These are phyloP conservation scores for Chrysomallon squamiferum DNA, from an alignment of 1,140 invertebrate genomes.

Conservation along the genomic window DNA sequence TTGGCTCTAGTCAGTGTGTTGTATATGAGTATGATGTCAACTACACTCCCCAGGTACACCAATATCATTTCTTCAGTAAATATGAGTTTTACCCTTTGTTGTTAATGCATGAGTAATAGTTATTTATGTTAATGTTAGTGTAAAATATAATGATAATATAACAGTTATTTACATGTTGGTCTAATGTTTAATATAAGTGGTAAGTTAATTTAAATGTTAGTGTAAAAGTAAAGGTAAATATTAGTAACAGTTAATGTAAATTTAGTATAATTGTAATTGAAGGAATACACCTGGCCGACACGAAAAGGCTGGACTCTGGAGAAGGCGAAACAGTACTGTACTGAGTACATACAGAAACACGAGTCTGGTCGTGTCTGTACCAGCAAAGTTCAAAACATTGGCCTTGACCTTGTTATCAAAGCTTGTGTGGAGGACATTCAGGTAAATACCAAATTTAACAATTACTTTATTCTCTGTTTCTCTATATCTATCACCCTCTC, in stretches of 20 bases:
- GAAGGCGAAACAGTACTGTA: conserved; percentile 32
- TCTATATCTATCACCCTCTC: not conserved
- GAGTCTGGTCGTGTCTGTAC: conserved; percentile 20
- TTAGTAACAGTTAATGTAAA: too few relatives aligned
- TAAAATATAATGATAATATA: too few relatives aligned
- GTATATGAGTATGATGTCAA: not conserved
- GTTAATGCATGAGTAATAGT: too few relatives aligned
- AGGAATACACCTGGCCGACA: conserved; percentile 38
- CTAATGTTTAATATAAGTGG: too few relatives aligned
- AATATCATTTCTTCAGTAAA: too few relatives aligned
- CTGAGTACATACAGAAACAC: conserved; percentile 16
- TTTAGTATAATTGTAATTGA: too few relatives aligned
- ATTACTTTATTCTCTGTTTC: not conserved
- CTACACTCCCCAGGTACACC: not conserved
- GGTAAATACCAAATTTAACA: conserved; percentile 21
- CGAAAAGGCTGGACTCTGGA: conserved; percentile 24
- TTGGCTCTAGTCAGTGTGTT: not conserved
- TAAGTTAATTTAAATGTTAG: too few relatives aligned
- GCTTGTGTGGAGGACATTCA: conserved; percentile 46
- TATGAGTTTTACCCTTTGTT: too few relatives aligned
- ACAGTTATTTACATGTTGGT: too few relatives aligned
- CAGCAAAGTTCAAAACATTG: conserved; percentile 11
- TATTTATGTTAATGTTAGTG: too few relatives aligned
- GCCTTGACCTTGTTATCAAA: conserved; percentile 21
- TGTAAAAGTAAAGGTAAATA: too few relatives aligned